Percentiles rank a stretch among this genome's conserved stretches.
phyloP scores from a whole-genome alignment of 1,140 invertebrate genomes.

The Paracyclopina nana region DNA sequence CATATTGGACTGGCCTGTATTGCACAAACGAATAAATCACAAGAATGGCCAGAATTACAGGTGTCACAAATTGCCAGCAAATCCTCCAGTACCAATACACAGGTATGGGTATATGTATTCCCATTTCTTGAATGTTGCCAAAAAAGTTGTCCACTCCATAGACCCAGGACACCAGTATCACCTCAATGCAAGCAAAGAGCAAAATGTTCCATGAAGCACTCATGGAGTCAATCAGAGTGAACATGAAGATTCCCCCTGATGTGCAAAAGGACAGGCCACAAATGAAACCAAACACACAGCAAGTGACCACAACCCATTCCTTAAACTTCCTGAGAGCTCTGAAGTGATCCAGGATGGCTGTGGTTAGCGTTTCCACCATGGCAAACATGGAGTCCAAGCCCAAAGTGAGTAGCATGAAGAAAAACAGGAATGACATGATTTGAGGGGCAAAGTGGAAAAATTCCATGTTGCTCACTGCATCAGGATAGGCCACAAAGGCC shows the following conservation, averaged over 20 bases:
- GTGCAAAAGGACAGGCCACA: constrained; percentile 20
- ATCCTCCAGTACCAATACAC: constrained; percentile 26
- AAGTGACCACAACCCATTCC: constrained; percentile 23
- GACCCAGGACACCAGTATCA: constrained; percentile 29
- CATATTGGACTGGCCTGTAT: neutral
- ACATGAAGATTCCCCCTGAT: constrained; percentile 32
- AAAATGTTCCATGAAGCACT: constrained; percentile 30
- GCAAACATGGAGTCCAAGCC: constrained; percentile 28
- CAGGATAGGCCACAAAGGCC: constrained; percentile 27
- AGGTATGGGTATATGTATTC: constrained; percentile 24
- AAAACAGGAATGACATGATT: constrained; percentile 35
- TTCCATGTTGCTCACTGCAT: constrained; percentile 25
- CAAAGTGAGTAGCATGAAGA: constrained; percentile 35
- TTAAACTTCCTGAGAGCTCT: neutral
- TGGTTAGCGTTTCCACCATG: neutral
- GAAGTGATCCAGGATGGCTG: neutral
- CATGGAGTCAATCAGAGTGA: constrained; percentile 33
- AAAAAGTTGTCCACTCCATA: constrained; percentile 31
- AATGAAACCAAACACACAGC: constrained; percentile 22
- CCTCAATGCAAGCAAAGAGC: constrained; percentile 27
- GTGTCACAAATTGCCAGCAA: constrained; percentile 26
- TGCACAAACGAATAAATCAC: constrained; percentile 20
- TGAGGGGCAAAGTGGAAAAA: constrained; percentile 22
- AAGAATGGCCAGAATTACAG: constrained; percentile 23
- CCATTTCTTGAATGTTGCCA: constrained; percentile 29